phyloP scores from a whole-genome alignment of 2,797 vertebrate genomes.

The Micrastur ruficollis region DNA sequence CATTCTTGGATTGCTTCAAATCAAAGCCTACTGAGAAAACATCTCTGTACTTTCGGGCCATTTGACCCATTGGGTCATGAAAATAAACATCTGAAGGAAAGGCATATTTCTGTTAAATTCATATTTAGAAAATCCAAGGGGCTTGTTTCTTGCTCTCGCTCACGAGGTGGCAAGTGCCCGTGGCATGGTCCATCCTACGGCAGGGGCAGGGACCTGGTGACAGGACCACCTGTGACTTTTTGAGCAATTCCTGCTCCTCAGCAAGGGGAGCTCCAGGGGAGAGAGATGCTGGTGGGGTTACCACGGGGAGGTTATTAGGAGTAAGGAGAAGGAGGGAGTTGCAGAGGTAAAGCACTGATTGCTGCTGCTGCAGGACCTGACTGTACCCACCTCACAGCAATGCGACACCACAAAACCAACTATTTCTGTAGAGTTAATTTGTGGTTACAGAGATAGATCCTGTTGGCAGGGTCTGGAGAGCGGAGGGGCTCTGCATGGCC shows the following conservation, averaged over 20 bases:
- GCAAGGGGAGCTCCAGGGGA: background rate
- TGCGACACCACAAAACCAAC: background rate
- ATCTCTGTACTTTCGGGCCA: background rate
- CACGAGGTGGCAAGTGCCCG: fast-evolving
- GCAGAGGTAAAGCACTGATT: background rate
- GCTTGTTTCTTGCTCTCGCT: fast-evolving
- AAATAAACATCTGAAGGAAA: slow-evolving; percentile 13
- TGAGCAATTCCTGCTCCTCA: background rate
- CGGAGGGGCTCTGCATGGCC: fast-evolving
- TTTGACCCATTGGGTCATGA: background rate
- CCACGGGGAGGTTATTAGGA: background rate
- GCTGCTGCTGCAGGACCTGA: background rate
- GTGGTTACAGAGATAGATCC: background rate
- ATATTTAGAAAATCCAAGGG: background rate
- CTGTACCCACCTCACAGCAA: background rate
- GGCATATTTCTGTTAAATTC: background rate
- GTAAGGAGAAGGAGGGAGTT: background rate
- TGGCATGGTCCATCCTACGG: background rate
- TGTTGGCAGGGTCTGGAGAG: background rate
- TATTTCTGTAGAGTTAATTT: background rate
- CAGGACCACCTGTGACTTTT: no score
- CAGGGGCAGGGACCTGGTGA: background rate
- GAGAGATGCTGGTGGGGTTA: background rate
- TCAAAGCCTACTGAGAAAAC: slow-evolving; percentile 8
- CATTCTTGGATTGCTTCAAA: slow-evolving; percentile 3